Evolutionary conservation across 2,113 vertebrate genomes (phyloP).

Genomic region (Heterochromis multidens): DNA sequence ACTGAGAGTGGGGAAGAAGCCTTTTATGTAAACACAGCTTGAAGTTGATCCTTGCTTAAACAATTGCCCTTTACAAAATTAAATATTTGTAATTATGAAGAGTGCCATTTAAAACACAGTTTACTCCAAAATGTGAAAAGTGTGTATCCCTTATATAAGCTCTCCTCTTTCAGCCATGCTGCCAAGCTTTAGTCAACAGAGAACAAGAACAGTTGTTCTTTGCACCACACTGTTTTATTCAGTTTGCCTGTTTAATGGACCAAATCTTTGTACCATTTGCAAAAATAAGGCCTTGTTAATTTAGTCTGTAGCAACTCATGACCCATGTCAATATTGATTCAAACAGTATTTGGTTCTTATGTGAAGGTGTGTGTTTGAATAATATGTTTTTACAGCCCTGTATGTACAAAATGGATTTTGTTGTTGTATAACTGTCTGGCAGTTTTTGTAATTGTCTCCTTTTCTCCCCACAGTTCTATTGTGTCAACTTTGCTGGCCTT

Average conservation of each 20-base stretch:
- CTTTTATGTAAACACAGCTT: neutral
- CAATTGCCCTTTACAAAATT: neutral
- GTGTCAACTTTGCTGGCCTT: slow-evolving; percentile 97
- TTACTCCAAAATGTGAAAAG: neutral
- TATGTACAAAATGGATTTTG: neutral
- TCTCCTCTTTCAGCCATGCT: neutral
- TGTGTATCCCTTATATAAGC: neutral
- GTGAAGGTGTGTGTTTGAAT: neutral
- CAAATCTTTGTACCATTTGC: neutral
- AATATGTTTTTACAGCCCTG: neutral
- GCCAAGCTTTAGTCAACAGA: neutral
- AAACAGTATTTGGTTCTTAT: neutral
- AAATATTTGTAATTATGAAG: neutral
- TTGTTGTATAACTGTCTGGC: neutral
- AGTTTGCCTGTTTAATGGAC: neutral
- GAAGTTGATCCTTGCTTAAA: neutral
- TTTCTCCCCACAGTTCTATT: slow-evolving; percentile 82
- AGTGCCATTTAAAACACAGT: neutral
- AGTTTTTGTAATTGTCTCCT: neutral
- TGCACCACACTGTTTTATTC: neutral
- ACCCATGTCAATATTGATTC: neutral
- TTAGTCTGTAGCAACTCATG: neutral
- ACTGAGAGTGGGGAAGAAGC: neutral
- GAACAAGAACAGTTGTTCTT: neutral
- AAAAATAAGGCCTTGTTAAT: neutral